Conservation (phyloP, 2,113 vertebrate genomes). For the Erythrolamprus reginae region DNA sequence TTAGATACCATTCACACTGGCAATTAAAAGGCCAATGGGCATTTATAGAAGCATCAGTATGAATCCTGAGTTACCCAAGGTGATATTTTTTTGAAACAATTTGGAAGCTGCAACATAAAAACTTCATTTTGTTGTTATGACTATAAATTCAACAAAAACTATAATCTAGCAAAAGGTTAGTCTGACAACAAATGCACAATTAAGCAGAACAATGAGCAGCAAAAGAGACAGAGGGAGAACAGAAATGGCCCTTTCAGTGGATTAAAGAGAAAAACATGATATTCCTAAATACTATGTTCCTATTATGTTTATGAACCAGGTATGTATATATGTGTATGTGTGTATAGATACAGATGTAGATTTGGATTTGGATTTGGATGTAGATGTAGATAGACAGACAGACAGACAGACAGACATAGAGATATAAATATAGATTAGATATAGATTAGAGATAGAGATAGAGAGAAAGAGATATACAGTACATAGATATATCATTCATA, state of each 20-base stretch:
- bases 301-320: not conserved
- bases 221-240: not conserved
- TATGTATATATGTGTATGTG: no score
- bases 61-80: not conserved
- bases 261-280: not conserved
- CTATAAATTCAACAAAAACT: not conserved
- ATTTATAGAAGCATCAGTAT: not conserved
- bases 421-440: no score
- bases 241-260: constrained; percentile 17
- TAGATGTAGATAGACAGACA: no score
- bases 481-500: not conserved
- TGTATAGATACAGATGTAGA: no score
- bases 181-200: not conserved
- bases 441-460: no score
- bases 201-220: not conserved
- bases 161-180: not conserved
- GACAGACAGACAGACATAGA: no score
- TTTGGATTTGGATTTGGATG: no score
- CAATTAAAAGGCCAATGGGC: not conserved
- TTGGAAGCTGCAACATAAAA: not conserved
- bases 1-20: not conserved
- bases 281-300: not conserved
- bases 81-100: not conserved
- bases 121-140: rapidly evolving
- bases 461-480: no score